phyloP scores from a whole-genome alignment of 2,888 invertebrate species.

The Cheilosia soror region DNA sequence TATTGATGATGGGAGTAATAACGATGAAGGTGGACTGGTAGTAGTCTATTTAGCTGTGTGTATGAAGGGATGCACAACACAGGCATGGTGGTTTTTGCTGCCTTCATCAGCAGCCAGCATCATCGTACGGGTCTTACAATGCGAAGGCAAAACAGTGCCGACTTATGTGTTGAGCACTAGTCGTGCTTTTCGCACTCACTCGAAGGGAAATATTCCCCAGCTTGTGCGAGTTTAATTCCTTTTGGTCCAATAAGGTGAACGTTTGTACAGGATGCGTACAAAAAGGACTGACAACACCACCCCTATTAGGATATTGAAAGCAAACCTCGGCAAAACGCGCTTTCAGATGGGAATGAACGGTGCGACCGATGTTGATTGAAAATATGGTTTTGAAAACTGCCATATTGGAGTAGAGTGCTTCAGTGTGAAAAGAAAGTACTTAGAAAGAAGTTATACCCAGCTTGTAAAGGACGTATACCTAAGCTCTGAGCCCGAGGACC shows the following conservation, averaged over 20 bases:
- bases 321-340: neutral
- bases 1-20: slow-evolving; percentile 67
- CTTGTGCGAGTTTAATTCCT: slow-evolving; percentile 33
- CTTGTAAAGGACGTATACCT: slow-evolving; percentile 1
- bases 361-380: slow-evolving; percentile 13
- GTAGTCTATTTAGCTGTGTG: slow-evolving; percentile 34
- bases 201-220: slow-evolving; percentile 29
- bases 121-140: neutral
- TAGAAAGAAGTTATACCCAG: neutral
- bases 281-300: slow-evolving; percentile 34
- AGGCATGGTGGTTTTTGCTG: slow-evolving; percentile 26
- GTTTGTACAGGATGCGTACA: slow-evolving; percentile 52
- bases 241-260: slow-evolving; percentile 67
- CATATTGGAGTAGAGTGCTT: neutral
- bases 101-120: slow-evolving; percentile 2
- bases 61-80: slow-evolving; percentile 54
- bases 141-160: neutral
- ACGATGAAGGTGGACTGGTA: slow-evolving; percentile 54
- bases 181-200: slow-evolving; percentile 28
- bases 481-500: no score
- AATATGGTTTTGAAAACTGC: neutral
- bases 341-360: slow-evolving; percentile 15
- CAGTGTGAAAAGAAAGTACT: slow-evolving; percentile 19
- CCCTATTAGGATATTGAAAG: slow-evolving; percentile 29
- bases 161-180: neutral